phyloP scores from a whole-genome alignment of 2,797 vertebrate genomes.

The Lophius americanus region DNA sequence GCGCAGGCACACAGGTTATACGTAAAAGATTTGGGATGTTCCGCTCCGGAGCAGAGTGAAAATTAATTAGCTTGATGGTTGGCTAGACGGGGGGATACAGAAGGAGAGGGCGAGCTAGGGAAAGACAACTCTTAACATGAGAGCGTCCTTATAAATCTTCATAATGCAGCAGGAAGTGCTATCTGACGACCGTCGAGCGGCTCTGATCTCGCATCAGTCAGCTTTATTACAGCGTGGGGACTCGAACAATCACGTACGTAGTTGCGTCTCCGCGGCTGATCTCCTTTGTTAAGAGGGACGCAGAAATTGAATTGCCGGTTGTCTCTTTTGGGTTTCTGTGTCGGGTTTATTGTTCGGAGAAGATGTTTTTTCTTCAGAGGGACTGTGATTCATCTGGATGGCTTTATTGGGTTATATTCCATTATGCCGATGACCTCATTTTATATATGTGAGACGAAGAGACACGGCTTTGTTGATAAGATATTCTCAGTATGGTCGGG shows the following conservation, averaged over 20 bases:
- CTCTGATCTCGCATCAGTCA: slow-evolving; percentile 45
- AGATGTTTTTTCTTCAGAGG: neutral
- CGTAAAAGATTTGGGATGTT: neutral
- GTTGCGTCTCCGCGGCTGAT: neutral
- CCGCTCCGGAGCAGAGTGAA: slow-evolving; percentile 10
- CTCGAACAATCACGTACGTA: slow-evolving; percentile 4
- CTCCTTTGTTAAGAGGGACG: neutral
- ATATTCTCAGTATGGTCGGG: slow-evolving; percentile 2
- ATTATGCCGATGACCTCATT: neutral
- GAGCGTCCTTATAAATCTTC: slow-evolving; percentile 40
- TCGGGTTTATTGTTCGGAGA: slow-evolving; percentile 1
- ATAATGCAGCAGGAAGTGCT: slow-evolving; percentile 28
- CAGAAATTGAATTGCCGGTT: neutral
- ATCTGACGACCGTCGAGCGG: slow-evolving; percentile 34
- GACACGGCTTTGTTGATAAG: neutral
- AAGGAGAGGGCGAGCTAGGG: slow-evolving; percentile 3
- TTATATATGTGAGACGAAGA: neutral
- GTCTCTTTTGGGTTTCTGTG: neutral
- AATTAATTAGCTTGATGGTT: slow-evolving; percentile 9
- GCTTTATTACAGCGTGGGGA: slow-evolving; percentile 46
- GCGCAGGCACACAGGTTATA: neutral
- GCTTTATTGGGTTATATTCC: too few species aligned
- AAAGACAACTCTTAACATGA: slow-evolving; percentile 42
- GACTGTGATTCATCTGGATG: neutral
- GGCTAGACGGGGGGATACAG: slow-evolving; percentile 3